phyloP scores from a whole-genome alignment of 2,797 vertebrate species.

The Echeneis naucrates region DNA sequence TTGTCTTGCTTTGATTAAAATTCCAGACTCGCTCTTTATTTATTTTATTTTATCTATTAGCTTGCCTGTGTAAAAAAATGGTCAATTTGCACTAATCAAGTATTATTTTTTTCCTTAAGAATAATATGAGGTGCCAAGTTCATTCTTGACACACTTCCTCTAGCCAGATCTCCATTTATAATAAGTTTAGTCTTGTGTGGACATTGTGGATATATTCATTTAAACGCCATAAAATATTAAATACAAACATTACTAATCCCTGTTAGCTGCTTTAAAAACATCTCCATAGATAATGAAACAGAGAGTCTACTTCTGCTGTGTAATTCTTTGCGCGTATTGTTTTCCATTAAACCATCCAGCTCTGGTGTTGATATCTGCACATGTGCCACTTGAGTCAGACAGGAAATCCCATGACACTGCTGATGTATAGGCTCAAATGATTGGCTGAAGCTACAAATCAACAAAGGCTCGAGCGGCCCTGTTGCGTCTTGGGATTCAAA shows the following conservation, averaged over 20 bases:
- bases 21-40: constrained; percentile 22
- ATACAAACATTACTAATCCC: neutral
- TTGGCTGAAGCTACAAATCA: constrained; percentile 30
- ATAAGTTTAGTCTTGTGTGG: neutral
- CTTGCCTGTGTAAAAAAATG: constrained; percentile 15
- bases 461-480: constrained; percentile 5
- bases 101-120: constrained; percentile 37
- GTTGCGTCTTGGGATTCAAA: constrained; percentile 15
- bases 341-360: constrained; percentile 19
- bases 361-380: constrained; percentile 24
- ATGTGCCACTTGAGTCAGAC: constrained; percentile 1
- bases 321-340: constrained; percentile 18
- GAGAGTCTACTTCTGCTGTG: neutral
- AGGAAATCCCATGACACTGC: constrained; percentile 26
- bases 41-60: neutral
- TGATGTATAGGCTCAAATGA: constrained; percentile 32
- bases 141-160: constrained; percentile 20
- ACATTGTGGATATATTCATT: neutral
- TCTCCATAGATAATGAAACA: constrained; percentile 6
- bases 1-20: constrained; percentile 48
- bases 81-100: constrained; percentile 14
- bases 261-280: neutral
- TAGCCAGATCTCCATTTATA: constrained; percentile 7
- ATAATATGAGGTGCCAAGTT: constrained; percentile 1
- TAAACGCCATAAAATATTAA: neutral